Conservation (phyloP, 2,113 vertebrate species). For the Gymnobelideus leadbeateri region DNA sequence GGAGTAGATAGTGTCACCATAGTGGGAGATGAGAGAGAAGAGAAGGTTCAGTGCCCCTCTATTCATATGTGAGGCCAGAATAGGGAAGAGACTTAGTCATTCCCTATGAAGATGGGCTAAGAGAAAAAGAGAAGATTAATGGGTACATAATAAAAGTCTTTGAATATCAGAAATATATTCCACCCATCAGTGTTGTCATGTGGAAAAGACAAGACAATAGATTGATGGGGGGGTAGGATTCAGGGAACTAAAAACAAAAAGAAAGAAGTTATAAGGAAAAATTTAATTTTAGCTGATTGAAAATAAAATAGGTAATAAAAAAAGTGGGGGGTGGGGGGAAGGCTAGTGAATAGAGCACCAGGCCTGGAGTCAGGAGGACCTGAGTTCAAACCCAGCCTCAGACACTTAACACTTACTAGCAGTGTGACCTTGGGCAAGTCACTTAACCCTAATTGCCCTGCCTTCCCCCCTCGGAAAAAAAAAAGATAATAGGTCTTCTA, state of each 20-base stretch:
- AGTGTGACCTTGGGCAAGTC: too few species aligned
- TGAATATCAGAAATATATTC: neutral
- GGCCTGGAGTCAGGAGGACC: too few species aligned
- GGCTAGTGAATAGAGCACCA: too few species aligned
- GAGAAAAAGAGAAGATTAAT: neutral
- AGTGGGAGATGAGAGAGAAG: neutral
- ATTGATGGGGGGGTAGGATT: neutral
- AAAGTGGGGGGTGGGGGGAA: too few species aligned
- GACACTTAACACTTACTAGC: too few species aligned
- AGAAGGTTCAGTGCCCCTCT: neutral
- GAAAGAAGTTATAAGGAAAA: neutral
- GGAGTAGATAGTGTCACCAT: neutral
- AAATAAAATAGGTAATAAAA: neutral
- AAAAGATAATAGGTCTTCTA: neutral
- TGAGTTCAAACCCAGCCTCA: too few species aligned
- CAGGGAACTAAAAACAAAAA: neutral
- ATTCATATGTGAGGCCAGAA: neutral
- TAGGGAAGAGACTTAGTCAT: neutral
- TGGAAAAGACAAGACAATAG: neutral
- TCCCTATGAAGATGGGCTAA: neutral
- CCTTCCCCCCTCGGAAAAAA: too few species aligned
- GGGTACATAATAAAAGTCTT: neutral
- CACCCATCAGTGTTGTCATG: neutral
- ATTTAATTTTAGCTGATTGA: neutral
- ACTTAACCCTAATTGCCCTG: too few species aligned